Evolutionary conservation across 2,888 invertebrate genomes (phyloP).

Genomic region (Drosophila buzzatii): DNA sequence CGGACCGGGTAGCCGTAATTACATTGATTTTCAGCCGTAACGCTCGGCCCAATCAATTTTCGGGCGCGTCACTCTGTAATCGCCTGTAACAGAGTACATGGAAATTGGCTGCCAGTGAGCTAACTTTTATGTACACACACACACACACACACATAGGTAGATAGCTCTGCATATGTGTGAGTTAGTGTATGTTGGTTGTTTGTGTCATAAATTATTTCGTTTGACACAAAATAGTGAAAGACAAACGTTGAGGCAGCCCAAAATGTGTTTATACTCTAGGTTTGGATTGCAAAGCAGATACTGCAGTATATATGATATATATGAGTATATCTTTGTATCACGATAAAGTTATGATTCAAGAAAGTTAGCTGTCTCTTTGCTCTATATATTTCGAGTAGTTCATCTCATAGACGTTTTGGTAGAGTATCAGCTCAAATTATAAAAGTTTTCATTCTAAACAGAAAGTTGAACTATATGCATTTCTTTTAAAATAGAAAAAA

Average conservation of each 20-base stretch:
- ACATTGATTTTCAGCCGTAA: slow-evolving; percentile 69
- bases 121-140: slow-evolving; percentile 28
- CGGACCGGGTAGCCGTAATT: slow-evolving; percentile 56
- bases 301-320: background rate
- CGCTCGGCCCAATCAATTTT: slow-evolving; percentile 62
- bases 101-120: slow-evolving; percentile 35
- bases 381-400: too few relatives aligned
- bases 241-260: slow-evolving; percentile 10
- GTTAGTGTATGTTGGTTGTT: slow-evolving; percentile 25
- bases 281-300: background rate
- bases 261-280: background rate
- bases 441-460: too few relatives aligned
- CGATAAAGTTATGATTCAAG: background rate
- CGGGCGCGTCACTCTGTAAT: slow-evolving; percentile 68
- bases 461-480: too few relatives aligned
- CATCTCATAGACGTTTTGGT: too few relatives aligned
- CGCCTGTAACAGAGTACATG: slow-evolving; percentile 54
- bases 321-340: background rate
- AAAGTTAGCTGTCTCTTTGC: background rate
- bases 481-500: too few relatives aligned
- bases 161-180: background rate
- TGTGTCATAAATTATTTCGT: slow-evolving; percentile 73
- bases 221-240: slow-evolving; percentile 47
- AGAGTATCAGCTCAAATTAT: too few relatives aligned
- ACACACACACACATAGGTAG: too few relatives aligned